These are phyloP conservation scores for Drosophila basisetae DNA, from an alignment of 2,888 invertebrate species.

Conservation along the genomic window DNA sequence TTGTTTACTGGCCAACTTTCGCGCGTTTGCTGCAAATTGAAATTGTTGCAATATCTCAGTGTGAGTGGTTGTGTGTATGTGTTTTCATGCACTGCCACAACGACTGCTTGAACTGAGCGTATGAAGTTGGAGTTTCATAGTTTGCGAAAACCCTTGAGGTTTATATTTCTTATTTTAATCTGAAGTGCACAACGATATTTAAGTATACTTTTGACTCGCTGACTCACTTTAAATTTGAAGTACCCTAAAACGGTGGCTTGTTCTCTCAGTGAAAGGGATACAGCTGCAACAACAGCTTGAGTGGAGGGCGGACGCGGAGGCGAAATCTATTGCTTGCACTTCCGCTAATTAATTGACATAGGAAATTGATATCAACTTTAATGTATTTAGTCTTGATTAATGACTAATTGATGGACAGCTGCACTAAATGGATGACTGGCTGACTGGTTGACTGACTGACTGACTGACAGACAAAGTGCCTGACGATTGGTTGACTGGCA, in stretches of 20 bases:
- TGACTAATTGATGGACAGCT: conserved; percentile 68
- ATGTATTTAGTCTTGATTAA: conserved; percentile 76
- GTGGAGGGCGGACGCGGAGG: not conserved
- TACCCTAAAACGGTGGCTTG: not conserved
- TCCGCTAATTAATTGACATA: conserved; percentile 73
- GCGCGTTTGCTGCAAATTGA: conserved; percentile 63
- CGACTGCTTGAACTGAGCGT: not conserved
- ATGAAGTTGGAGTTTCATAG: not conserved
- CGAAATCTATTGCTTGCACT: conserved; percentile 41
- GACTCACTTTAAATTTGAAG: not conserved
- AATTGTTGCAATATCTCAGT: conserved; percentile 62
- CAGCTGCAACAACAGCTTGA: conserved; percentile 8
- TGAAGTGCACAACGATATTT: not conserved
- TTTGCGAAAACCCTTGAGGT: not conserved
- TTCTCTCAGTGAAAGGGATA: not conserved
- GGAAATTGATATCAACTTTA: conserved; percentile 73
- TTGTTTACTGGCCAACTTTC: conserved; percentile 69
- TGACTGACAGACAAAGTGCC: not conserved
- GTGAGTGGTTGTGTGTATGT: conserved; percentile 33
- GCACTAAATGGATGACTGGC: conserved; percentile 24
- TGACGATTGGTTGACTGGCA: conserved; percentile 20
- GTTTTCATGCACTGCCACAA: conserved; percentile 3
- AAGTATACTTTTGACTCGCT: not conserved
- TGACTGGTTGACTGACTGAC: conserved; percentile 6
- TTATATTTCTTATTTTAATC: not conserved